Percentiles rank a stretch among this genome's conserved stretches.
These are phyloP conservation scores for Frankliniella intonsa DNA, from an alignment of 2,888 invertebrate species.

Conservation along the genomic window DNA sequence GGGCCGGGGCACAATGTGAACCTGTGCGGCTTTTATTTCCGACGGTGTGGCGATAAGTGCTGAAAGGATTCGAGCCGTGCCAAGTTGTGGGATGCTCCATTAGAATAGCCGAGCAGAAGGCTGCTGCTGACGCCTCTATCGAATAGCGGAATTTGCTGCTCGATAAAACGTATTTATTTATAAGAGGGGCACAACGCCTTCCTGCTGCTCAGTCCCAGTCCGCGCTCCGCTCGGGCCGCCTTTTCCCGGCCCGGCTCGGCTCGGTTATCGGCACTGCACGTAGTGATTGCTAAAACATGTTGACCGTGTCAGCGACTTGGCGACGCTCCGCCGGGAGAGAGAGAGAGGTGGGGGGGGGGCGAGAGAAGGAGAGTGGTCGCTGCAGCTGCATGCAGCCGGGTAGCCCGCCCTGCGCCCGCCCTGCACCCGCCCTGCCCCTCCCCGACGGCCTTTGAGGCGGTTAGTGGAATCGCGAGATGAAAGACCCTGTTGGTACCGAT, in stretches of 20 bases:
- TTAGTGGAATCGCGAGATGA: background rate
- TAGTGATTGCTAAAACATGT: slow-evolving; percentile 18
- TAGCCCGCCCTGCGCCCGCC: slow-evolving; percentile 16
- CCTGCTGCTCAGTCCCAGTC: background rate
- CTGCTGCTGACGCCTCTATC: background rate
- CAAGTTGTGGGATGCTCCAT: background rate
- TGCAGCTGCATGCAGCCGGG: slow-evolving; percentile 4
- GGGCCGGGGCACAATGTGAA: too few relatives aligned
- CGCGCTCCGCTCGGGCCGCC: background rate
- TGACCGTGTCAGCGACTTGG: slow-evolving; percentile 21
- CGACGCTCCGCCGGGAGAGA: background rate
- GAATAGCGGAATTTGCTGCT: slow-evolving; percentile 17
- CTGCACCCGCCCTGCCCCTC: background rate
- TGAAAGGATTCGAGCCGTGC: background rate
- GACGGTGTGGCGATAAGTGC: background rate
- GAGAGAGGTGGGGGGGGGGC: background rate
- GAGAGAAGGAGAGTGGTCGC: background rate
- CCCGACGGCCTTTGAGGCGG: background rate
- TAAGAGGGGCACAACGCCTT: background rate
- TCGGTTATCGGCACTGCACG: slow-evolving; percentile 13
- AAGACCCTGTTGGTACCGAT: background rate
- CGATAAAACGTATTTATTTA: slow-evolving; percentile 26
- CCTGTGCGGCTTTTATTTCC: too few relatives aligned
- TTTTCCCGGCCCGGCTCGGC: background rate
- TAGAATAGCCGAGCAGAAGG: background rate